A percentile compares a stretch with the other conserved stretches of the same genome.
Conservation (phyloP, 2,113 vertebrate species). For the Scomber colias region DNA sequence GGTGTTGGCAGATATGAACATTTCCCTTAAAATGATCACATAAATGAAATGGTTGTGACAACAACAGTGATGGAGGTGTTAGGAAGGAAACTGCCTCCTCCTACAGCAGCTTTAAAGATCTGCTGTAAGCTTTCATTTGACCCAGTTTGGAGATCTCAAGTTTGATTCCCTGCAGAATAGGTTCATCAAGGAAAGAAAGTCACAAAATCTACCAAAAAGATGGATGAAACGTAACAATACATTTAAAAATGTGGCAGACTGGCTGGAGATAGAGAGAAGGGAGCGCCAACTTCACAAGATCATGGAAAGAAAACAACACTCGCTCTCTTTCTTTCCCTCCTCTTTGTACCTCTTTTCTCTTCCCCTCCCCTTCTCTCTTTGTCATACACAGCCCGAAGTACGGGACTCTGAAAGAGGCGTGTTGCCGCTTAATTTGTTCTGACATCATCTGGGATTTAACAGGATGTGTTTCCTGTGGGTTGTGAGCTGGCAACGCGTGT, state of each 20-base stretch:
- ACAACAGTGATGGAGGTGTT: background rate
- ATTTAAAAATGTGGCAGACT: too few species aligned
- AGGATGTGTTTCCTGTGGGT: conserved; percentile 56
- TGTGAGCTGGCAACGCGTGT: conserved; percentile 48
- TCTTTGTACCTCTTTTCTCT: conserved; percentile 16
- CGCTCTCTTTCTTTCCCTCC: background rate
- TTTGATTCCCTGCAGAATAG: conserved; percentile 10
- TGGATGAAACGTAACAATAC: background rate
- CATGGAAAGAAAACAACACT: background rate
- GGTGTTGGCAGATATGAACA: background rate
- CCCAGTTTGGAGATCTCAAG: conserved; percentile 43
- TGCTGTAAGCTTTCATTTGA: conserved; percentile 51
- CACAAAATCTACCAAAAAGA: conserved; percentile 1
- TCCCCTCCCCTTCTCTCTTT: conserved; percentile 13
- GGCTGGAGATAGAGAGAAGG: too few species aligned
- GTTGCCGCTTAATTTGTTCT: conserved; percentile 65
- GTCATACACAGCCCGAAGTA: conserved; percentile 45
- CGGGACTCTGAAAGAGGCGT: conserved; percentile 48
- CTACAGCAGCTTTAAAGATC: conserved; percentile 28
- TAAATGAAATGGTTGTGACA: conserved; percentile 14
- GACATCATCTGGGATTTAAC: conserved; percentile 68
- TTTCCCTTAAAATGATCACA: background rate
- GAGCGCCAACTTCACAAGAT: background rate
- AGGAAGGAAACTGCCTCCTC: background rate
- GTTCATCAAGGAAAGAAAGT: conserved; percentile 22